These are phyloP conservation scores for Parambassis ranga DNA, from an alignment of 2,797 vertebrate genomes.

Conservation along the genomic window DNA sequence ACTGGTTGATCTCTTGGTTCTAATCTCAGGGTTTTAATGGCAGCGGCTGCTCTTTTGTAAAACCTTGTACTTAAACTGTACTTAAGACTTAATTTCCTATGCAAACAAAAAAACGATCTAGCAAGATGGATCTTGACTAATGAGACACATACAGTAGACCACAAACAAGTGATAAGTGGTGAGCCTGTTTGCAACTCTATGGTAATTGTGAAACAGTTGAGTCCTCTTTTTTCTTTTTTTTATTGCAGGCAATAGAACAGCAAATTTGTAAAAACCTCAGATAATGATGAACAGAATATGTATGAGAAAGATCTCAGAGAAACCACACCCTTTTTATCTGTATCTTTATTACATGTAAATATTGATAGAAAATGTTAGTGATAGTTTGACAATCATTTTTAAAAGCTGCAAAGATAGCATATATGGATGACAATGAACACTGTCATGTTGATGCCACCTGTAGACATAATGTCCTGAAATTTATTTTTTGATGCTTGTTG, in stretches of 20 bases:
- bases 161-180: neutral
- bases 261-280: neutral
- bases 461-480: neutral
- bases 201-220: neutral
- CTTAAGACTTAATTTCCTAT: neutral
- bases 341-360: neutral
- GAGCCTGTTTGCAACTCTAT: neutral
- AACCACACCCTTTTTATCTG: neutral
- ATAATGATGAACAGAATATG: neutral
- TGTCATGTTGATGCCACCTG: conserved; percentile 18
- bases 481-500: neutral
- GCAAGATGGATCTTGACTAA: neutral
- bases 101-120: neutral
- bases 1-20: neutral
- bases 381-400: neutral
- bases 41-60: too few relatives aligned
- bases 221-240: neutral
- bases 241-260: neutral
- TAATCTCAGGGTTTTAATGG: too few relatives aligned
- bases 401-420: neutral
- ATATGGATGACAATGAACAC: neutral
- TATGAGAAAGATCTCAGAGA: neutral
- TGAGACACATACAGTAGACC: neutral
- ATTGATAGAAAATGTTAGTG: neutral
- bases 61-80: neutral